Base-by-base conservation (phyloP, 2,797 vertebrate species). In the Zalophus californianus region DNA sequence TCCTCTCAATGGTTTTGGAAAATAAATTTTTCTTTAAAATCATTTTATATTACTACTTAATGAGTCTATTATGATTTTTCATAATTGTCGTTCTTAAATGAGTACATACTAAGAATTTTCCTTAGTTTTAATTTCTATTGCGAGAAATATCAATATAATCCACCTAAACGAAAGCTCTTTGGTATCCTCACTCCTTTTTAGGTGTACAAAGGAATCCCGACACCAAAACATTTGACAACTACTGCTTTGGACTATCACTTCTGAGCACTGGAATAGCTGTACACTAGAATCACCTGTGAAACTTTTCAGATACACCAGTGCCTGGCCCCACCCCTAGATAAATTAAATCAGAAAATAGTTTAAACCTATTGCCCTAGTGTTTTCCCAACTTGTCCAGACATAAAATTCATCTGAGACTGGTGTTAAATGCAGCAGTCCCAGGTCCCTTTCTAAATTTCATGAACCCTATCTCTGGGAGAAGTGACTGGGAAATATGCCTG, bases 81-180 rank as follows among this genome's bases (percentile, higher is more conserved):
- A 84, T 87, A 82, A 91, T 54, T 72, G 11, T 73, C 27, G 73
- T 80, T 72, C 11, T 73, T 96, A 72, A 88, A 84, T 64, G 16
- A 77, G 44, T 73, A 27, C 38, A 27, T 44, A 73, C 25, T 41
- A 73, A 48, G 38, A 73, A 27, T 73, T 75, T 75, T 9, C 44
- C 41, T 91, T 94, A 52, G n/a, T 96, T 88, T 89, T 91, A 89
- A 96, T 85, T 91, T 91, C 79, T 88, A 32, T 66, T 94, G 25
- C 54, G 58, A 68, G 80, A 82, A 77, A 82, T 86, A 56, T n/a
- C 54, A 72, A 10, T 27, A 60, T 84, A 56, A 91, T 9, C 50
- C 23, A 83, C 23, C 16, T 44, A 87, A 89, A 73, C 5, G 83
- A 64, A 87, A 90, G 29, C 38, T 86, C 68, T 90, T 90, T 38